Evolutionary conservation across 2,797 vertebrate genomes (phyloP), one percentile per base, ranked within the genome.

Genomic region (Pangasius sanitwongsei): DNA sequence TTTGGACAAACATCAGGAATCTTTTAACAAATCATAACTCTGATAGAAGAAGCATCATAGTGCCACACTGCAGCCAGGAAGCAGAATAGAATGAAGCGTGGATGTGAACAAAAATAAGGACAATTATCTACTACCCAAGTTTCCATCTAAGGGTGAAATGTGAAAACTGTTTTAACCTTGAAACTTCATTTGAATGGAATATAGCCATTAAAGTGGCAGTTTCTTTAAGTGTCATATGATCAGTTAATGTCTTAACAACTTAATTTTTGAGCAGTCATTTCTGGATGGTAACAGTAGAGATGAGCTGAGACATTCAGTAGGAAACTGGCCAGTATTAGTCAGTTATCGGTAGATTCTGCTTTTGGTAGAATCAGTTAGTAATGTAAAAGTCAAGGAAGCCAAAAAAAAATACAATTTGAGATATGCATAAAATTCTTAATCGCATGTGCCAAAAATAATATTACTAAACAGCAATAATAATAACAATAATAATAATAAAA

Each of bases 11-110:
- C 20, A 78, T n/a, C 41, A 55, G 50, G 20, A 63, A 87, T 34
- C 18, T 41, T 48, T 28, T 20, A 59, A 81, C 75, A 57, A 28
- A 55, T 41, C 15, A 61, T 48, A 74, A 59, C 23, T n/a, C 20
- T 59, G 31, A 44, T 83, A 65, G 25, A 78, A 70, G 16, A 37
- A 83, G 6, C 28, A 83, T 50, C 37, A 65, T 16, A 18, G 53
- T 78, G 31, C 8, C 25, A 78, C 53, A 70, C 3, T 53, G 53
- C 37, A 81, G 65, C 63, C 41, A 82, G 57, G 15, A 87, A 75
- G 59, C 67, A 89, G 55, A 89, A 63, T 1, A 34, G 15, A 89
- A 74, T 20, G 23, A 83, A 86, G 85, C 28, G 44, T 55, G 55
- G n/a, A 31, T 63, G 9, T 37, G n/a, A 65, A 31, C 53, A 63